These are phyloP conservation scores for Stenchaetothrips biformis DNA, from an alignment of 2,888 invertebrate genomes.

Conservation along the genomic window DNA sequence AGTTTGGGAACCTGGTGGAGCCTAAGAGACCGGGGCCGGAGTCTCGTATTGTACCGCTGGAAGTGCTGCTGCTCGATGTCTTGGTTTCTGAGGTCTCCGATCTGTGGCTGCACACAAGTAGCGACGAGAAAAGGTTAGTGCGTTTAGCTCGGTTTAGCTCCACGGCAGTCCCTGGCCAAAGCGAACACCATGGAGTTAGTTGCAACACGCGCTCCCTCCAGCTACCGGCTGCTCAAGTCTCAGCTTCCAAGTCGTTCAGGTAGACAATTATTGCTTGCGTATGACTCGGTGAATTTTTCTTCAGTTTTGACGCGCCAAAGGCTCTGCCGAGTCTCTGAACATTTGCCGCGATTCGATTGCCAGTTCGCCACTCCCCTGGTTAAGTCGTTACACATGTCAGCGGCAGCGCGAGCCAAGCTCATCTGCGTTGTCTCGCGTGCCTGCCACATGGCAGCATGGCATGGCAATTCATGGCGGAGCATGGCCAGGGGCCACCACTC, in stretches of 20 bases:
- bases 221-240: not conserved
- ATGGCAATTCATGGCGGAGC: too few relatives aligned
- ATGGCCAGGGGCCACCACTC: too few relatives aligned
- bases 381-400: slow-evolving; percentile 30
- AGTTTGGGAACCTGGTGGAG: slow-evolving; percentile 26
- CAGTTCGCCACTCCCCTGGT: slow-evolving; percentile 15
- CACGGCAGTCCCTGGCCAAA: too few relatives aligned
- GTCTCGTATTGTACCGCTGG: slow-evolving; percentile 20
- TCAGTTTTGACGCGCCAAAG: too few relatives aligned
- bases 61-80: not conserved
- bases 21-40: slow-evolving; percentile 15
- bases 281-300: too few relatives aligned
- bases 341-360: too few relatives aligned
- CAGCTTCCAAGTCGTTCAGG: too few relatives aligned
- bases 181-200: not conserved
- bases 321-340: too few relatives aligned
- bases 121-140: slow-evolving; percentile 1
- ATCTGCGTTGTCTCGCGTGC: too few relatives aligned
- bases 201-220: not conserved
- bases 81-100: slow-evolving; percentile 20
- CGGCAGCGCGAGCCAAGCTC: not conserved
- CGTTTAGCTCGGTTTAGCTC: not conserved
- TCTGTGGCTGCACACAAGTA: slow-evolving; percentile 18
- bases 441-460: too few relatives aligned
- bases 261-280: too few relatives aligned